These are phyloP conservation scores for Danio kyathit DNA, from an alignment of 2,797 vertebrate species.

Conservation along the genomic window DNA sequence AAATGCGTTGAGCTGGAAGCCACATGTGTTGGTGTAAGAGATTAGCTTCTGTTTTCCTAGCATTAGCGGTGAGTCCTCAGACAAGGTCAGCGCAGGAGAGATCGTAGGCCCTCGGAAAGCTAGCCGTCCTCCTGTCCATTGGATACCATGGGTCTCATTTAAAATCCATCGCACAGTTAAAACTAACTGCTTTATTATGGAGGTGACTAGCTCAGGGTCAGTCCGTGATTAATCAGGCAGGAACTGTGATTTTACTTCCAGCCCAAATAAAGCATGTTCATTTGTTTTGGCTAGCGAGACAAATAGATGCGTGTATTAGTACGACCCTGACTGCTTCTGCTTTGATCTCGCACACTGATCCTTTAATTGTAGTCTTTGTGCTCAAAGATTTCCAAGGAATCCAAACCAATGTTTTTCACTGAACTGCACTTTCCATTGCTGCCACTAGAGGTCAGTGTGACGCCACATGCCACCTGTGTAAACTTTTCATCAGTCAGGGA, in stretches of 20 bases:
- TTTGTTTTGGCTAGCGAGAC: slow-evolving; percentile 11
- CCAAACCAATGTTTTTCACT: not conserved
- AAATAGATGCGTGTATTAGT: slow-evolving; percentile 27
- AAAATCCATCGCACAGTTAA: slow-evolving; percentile 17
- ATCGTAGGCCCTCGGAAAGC: slow-evolving; percentile 42
- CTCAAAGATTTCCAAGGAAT: slow-evolving; percentile 21
- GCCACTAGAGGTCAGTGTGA: slow-evolving; percentile 56
- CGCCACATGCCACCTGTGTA: slow-evolving; percentile 34
- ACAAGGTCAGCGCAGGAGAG: slow-evolving; percentile 37
- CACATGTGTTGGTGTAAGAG: slow-evolving; percentile 48
- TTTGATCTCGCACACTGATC: slow-evolving; percentile 27
- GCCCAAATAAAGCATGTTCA: slow-evolving; percentile 35
- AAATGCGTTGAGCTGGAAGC: slow-evolving; percentile 47
- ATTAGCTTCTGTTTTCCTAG: slow-evolving; percentile 62
- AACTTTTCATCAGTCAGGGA: slow-evolving; percentile 26
- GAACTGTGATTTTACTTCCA: slow-evolving; percentile 30
- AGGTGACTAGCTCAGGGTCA: slow-evolving; percentile 2
- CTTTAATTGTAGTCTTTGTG: slow-evolving; percentile 34
- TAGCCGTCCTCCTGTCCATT: slow-evolving; percentile 16
- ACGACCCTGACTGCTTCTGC: slow-evolving; percentile 3
- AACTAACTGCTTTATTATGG: slow-evolving; percentile 3
- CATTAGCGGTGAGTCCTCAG: slow-evolving; percentile 49
- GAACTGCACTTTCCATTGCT: not conserved
- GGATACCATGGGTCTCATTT: slow-evolving; percentile 24
- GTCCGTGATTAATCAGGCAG: slow-evolving; percentile 10